Conservation (phyloP, 2,113 vertebrate species). For the Apodemus sylvaticus region DNA sequence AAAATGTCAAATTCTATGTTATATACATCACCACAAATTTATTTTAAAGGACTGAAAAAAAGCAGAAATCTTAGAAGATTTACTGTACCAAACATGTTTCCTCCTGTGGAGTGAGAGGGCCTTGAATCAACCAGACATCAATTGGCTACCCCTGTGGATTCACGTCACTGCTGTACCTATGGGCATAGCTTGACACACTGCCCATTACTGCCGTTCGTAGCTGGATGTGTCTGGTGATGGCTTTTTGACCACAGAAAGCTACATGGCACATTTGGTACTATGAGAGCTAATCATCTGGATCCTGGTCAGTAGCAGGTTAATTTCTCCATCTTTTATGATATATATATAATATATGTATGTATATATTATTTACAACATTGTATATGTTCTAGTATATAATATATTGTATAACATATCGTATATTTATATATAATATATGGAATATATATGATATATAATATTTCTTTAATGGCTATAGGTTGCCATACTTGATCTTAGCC, state of each 20-base stretch:
- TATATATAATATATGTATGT: too few species aligned
- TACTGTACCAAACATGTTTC: background rate
- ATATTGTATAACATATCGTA: too few species aligned
- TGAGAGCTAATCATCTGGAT: background rate
- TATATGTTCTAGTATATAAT: too few species aligned
- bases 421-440: too few species aligned
- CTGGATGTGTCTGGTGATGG: background rate
- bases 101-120: background rate
- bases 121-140: background rate
- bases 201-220: background rate
- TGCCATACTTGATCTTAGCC: too few species aligned
- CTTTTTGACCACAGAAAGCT: background rate
- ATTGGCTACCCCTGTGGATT: too few species aligned
- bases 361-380: background rate
- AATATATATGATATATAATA: background rate
- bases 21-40: background rate
- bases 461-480: background rate
- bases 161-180: background rate
- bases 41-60: conserved; percentile 49
- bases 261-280: background rate
- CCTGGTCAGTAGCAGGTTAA: background rate
- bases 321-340: background rate
- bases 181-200: background rate
- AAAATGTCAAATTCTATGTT: conserved; percentile 29
- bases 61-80: background rate